Percentiles rank a stretch among this genome's conserved stretches.
Conservation (phyloP, 2,888 invertebrate species). For the Cosmorhoe ocellata region DNA sequence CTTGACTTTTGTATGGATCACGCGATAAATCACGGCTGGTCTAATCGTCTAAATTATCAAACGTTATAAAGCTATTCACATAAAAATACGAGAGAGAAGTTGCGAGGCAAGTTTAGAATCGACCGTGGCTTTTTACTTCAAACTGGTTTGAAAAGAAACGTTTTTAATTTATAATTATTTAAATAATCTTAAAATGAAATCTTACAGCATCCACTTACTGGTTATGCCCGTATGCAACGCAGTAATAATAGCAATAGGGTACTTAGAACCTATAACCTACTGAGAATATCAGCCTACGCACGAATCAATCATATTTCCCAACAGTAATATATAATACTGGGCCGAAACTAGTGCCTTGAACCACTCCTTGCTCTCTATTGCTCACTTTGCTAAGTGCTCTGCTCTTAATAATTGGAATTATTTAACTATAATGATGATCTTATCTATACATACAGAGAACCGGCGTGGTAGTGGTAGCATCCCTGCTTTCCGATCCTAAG, state of each 20-base stretch:
- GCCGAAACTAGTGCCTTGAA: conserved; percentile 18
- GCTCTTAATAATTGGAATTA: no score
- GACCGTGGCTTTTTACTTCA: conserved; percentile 40
- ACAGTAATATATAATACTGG: conserved; percentile 19
- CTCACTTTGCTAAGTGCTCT: no score
- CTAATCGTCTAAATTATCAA: conserved; percentile 48
- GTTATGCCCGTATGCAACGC: conserved; percentile 20
- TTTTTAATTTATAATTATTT: conserved; percentile 28
- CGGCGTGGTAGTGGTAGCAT: no score
- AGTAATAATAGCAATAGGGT: conserved; percentile 12
- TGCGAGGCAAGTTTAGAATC: conserved; percentile 47
- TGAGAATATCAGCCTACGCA: conserved; percentile 19
- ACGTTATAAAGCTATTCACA: conserved; percentile 44
- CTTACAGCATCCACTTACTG: conserved; percentile 19
- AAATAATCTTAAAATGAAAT: conserved; percentile 28
- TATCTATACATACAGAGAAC: no score
- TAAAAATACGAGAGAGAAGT: conserved; percentile 47
- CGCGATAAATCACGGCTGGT: conserved; percentile 44
- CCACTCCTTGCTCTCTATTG: conserved; percentile 6
- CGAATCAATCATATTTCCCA: conserved; percentile 20
- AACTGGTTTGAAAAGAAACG: conserved; percentile 37
- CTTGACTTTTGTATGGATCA: conserved; percentile 43
- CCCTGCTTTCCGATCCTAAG: no score
- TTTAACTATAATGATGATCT: no score
- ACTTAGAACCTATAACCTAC: no score